Conservation (phyloP, 2,797 vertebrate genomes). For the Centroberyx gerrardi region DNA sequence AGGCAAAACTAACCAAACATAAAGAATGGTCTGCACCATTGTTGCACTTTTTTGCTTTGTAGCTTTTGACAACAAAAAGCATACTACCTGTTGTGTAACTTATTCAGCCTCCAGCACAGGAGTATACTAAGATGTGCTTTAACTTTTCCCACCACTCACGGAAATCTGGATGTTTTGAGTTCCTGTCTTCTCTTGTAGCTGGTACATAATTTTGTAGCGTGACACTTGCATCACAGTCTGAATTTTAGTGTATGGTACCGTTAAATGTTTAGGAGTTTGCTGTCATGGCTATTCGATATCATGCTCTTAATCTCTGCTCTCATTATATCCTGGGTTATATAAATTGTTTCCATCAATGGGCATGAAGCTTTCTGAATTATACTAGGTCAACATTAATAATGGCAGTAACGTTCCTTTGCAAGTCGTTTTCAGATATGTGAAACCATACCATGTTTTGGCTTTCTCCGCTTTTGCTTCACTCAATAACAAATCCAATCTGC, state of each 20-base stretch:
- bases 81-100: conserved; percentile 88
- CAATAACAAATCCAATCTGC: conserved; percentile 65
- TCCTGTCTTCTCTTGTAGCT: conserved; percentile 73
- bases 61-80: conserved; percentile 83
- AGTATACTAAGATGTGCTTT: conserved; percentile 80
- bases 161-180: conserved; percentile 70
- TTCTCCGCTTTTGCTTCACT: conserved; percentile 72
- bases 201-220: conserved; percentile 75
- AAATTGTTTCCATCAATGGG: conserved; percentile 67
- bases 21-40: conserved; percentile 88
- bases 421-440: conserved; percentile 64
- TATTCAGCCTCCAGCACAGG: conserved; percentile 85
- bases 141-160: conserved; percentile 71
- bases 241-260: conserved; percentile 82
- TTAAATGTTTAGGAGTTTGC: conserved; percentile 75
- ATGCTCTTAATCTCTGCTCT: conserved; percentile 74
- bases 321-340: conserved; percentile 46
- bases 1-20: conserved; percentile 84
- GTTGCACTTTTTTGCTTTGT: conserved; percentile 88
- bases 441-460: conserved; percentile 63
- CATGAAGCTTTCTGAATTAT: conserved; percentile 70
- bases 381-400: conserved; percentile 72
- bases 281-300: conserved; percentile 69
- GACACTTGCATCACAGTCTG: conserved; percentile 71
- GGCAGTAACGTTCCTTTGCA: conserved; percentile 60